phyloP scores from a whole-genome alignment of 2,113 vertebrate genomes.

The Plecturocebus donacophilus region DNA sequence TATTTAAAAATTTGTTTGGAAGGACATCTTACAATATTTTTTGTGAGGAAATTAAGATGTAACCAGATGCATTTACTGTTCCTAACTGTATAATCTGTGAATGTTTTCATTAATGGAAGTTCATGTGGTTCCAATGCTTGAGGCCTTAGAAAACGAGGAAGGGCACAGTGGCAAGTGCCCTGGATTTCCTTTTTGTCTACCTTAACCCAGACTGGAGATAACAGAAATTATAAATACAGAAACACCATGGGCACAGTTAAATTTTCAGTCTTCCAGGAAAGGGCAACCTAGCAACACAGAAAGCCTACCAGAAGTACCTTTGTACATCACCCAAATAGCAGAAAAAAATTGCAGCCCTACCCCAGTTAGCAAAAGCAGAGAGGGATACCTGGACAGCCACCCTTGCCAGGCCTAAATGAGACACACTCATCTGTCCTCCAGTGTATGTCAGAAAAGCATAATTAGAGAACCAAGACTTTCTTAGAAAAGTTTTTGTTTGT shows the following conservation, averaged over 20 bases:
- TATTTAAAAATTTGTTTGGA: background rate
- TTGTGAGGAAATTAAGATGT: background rate
- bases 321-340: background rate
- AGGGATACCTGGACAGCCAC: background rate
- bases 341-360: background rate
- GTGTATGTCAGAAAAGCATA: background rate
- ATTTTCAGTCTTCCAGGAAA: background rate
- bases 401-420: accelerated
- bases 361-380: background rate
- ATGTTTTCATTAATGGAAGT: background rate
- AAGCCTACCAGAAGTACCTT: background rate
- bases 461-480: background rate
- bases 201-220: background rate
- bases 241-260: background rate
- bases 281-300: background rate
- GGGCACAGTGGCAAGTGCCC: background rate
- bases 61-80: background rate
- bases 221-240: background rate
- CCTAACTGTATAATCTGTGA: background rate
- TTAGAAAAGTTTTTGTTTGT: no score
- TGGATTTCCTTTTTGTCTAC: background rate
- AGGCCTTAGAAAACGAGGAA: background rate
- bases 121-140: background rate
- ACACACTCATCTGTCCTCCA: background rate
- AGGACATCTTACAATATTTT: background rate